Percentiles rank a stretch among this genome's conserved stretches.
Evolutionary conservation across 2,113 vertebrate species (phyloP).

Genomic region (Ctenodactylus gundi): DNA sequence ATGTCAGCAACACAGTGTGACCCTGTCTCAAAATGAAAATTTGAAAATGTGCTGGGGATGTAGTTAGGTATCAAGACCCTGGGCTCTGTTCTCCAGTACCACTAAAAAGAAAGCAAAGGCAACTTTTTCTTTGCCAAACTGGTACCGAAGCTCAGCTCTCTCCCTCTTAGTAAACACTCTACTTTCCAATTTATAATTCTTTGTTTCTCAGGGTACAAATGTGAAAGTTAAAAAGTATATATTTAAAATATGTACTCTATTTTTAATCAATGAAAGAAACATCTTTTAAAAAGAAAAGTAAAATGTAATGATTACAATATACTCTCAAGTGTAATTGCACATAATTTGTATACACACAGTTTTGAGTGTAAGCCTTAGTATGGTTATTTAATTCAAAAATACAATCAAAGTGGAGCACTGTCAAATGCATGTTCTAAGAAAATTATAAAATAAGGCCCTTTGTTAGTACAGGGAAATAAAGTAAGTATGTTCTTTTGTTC

Average conservation of each 20-base stretch:
- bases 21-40: too few species aligned
- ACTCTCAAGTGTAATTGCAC: background rate
- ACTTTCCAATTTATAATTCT: background rate
- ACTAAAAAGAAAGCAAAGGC: too few species aligned
- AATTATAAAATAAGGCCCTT: background rate
- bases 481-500: background rate
- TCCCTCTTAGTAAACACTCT: background rate
- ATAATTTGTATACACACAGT: background rate
- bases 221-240: background rate
- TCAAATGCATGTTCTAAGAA: background rate
- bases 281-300: background rate
- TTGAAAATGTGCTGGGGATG: too few species aligned
- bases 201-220: background rate
- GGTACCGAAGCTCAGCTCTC: background rate
- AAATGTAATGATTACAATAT: background rate
- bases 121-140: background rate
- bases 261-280: background rate
- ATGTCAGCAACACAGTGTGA: too few species aligned
- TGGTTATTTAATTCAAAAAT: background rate
- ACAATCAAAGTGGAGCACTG: background rate
- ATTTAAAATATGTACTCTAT: too few species aligned
- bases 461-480: background rate
- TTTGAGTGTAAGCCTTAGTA: background rate
- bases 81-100: too few species aligned
- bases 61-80: too few species aligned